Conservation (phyloP, 2,113 vertebrate genomes). For the Salminus brasiliensis region DNA sequence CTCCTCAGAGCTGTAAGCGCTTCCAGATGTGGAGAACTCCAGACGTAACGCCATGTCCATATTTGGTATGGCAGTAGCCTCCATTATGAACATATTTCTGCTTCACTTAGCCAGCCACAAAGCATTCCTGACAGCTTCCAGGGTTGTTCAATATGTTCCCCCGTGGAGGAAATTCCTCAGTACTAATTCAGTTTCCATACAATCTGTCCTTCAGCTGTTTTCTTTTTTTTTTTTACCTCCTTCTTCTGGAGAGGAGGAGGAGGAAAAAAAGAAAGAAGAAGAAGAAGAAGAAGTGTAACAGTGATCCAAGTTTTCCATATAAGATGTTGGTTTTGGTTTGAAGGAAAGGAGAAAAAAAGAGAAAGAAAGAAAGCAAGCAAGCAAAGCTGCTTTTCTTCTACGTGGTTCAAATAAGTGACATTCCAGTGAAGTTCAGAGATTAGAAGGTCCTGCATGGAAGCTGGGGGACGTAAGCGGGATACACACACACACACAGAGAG, state of each 20-base stretch:
- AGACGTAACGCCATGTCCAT: constrained; percentile 99
- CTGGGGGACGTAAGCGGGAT: constrained; percentile 27
- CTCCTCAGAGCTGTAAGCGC: constrained; percentile 76
- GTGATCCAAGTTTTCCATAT: constrained; percentile 78
- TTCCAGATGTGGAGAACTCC: constrained; percentile 95
- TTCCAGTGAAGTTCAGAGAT: constrained; percentile 69
- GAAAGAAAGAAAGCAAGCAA: constrained; percentile 58
- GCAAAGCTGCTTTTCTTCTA: constrained; percentile 61
- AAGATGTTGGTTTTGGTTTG: constrained; percentile 65
- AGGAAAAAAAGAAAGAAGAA: constrained; percentile 69
- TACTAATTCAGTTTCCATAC: constrained; percentile 85
- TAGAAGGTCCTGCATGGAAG: constrained; percentile 58
- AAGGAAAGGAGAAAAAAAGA: constrained; percentile 21
- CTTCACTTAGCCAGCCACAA: constrained; percentile 93
- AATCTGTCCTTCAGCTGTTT: constrained; percentile 84
- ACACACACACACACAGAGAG: constrained; percentile 42
- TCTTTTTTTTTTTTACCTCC: constrained; percentile 16
- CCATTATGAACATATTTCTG: constrained; percentile 99
- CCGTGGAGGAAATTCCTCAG: constrained; percentile 91
- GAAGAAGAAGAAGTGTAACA: constrained; percentile 70
- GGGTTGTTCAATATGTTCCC: constrained; percentile 96
- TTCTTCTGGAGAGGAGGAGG: constrained; percentile 51
- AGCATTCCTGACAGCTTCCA: constrained; percentile 97
- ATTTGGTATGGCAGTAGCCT: constrained; percentile 99
- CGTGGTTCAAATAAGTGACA: constrained; percentile 73